Percentiles rank a stretch among this genome's conserved stretches.
These are phyloP conservation scores for Butorides virescens DNA, from an alignment of 2,113 vertebrate species.

Conservation along the genomic window DNA sequence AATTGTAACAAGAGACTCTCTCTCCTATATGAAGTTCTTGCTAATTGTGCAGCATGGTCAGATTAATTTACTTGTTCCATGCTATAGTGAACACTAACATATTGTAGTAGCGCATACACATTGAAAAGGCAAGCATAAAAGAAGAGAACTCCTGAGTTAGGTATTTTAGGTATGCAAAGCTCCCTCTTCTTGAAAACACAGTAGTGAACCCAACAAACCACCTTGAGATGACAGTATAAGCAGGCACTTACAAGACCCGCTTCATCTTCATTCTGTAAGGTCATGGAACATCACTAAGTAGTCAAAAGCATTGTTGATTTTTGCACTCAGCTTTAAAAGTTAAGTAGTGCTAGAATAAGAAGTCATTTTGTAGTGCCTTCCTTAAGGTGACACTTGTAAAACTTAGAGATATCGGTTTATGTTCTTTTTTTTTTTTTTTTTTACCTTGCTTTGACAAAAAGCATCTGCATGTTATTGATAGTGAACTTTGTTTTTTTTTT, in stretches of 20 bases:
- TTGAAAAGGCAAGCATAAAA: neutral
- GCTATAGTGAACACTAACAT: neutral
- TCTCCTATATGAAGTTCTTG: neutral
- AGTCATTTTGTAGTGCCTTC: neutral
- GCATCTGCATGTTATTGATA: neutral
- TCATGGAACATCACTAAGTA: neutral
- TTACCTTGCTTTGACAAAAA: neutral
- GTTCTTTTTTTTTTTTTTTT: neutral
- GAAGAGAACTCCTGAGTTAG: neutral
- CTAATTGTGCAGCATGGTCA: neutral
- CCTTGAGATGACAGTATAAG: neutral
- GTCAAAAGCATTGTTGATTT: neutral
- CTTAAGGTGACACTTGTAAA: neutral
- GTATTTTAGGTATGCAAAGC: neutral
- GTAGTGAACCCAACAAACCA: neutral
- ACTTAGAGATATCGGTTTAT: fast-evolving
- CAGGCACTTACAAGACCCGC: neutral
- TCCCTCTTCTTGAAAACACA: neutral
- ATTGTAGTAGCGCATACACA: neutral
- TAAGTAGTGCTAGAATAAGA: neutral
- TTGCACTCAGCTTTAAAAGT: neutral
- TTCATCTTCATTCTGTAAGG: neutral
- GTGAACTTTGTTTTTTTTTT: neutral
- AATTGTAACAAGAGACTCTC: neutral
- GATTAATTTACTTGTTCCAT: neutral